phyloP scores from a whole-genome alignment of 1,140 invertebrate species.

The Eufriesea mexicana region DNA sequence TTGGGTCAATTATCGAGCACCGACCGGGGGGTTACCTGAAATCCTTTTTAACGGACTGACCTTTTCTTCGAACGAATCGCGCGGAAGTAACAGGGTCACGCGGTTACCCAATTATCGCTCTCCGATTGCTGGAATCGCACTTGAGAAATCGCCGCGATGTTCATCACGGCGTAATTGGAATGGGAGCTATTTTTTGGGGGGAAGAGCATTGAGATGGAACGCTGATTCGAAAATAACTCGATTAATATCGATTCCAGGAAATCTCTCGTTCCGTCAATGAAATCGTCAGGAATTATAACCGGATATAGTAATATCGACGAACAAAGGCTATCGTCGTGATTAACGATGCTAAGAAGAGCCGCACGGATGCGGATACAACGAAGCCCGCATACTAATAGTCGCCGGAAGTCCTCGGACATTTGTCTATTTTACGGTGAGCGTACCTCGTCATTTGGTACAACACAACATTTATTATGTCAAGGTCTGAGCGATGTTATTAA shows the following conservation, averaged over 20 bases:
- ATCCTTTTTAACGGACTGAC: constrained; percentile 20
- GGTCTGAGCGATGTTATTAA: constrained; percentile 28
- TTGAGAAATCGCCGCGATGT: neutral
- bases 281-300: constrained; percentile 50
- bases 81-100: constrained; percentile 40
- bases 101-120: constrained; percentile 40
- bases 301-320: constrained; percentile 69
- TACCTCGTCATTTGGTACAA: constrained; percentile 26
- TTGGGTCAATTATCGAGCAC: neutral
- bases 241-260: neutral
- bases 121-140: neutral
- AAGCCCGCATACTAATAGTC: constrained; percentile 76
- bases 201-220: too few relatives aligned
- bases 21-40: constrained; percentile 6
- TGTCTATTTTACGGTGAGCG: constrained; percentile 65
- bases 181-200: too few relatives aligned
- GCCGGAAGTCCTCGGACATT: constrained; percentile 71
- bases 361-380: constrained; percentile 73
- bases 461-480: constrained; percentile 44
- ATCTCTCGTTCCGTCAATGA: constrained; percentile 30
- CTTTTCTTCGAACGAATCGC: constrained; percentile 1
- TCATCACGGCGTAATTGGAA: neutral
- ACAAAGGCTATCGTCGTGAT: constrained; percentile 61
- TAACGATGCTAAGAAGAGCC: constrained; percentile 68
- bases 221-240: neutral